phyloP scores from a whole-genome alignment of 2,888 invertebrate genomes.

The Encarsia formosa region DNA sequence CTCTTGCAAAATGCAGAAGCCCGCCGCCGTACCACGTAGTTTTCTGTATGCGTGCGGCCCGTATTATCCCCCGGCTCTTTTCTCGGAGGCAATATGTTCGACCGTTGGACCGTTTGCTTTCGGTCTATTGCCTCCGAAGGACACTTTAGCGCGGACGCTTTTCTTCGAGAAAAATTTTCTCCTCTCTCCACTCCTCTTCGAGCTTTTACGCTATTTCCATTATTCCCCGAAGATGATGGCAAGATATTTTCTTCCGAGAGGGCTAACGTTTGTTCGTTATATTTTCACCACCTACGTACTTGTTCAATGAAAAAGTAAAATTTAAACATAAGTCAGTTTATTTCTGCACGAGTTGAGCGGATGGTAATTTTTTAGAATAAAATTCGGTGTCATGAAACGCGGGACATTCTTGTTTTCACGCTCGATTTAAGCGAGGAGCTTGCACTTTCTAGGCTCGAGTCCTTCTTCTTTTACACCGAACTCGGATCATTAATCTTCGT shows the following conservation, averaged over 20 bases:
- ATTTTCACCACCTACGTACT: too few species aligned
- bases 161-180: conserved; percentile 4
- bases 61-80: conserved; percentile 14
- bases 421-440: conserved; percentile 38
- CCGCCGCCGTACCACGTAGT: not conserved
- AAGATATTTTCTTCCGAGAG: not conserved
- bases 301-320: too few species aligned
- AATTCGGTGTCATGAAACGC: too few species aligned
- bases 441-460: too few species aligned
- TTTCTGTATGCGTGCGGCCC: conserved; percentile 4
- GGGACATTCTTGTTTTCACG: conserved; percentile 43
- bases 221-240: conserved; percentile 5
- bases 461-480: too few species aligned
- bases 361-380: too few species aligned
- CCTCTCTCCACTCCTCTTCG: conserved; percentile 13
- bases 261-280: too few species aligned
- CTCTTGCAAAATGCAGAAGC: conserved; percentile 1
- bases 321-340: too few species aligned
- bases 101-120: conserved; percentile 38
- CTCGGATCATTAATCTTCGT: conserved; percentile 33
- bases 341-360: too few species aligned
- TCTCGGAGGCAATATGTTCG: conserved; percentile 35
- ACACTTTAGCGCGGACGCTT: conserved; percentile 35
- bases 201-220: conserved; percentile 7
- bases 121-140: conserved; percentile 46